Base-by-base conservation (phyloP, 1,140 invertebrate genomes). In the Ceratina calcarata region DNA sequence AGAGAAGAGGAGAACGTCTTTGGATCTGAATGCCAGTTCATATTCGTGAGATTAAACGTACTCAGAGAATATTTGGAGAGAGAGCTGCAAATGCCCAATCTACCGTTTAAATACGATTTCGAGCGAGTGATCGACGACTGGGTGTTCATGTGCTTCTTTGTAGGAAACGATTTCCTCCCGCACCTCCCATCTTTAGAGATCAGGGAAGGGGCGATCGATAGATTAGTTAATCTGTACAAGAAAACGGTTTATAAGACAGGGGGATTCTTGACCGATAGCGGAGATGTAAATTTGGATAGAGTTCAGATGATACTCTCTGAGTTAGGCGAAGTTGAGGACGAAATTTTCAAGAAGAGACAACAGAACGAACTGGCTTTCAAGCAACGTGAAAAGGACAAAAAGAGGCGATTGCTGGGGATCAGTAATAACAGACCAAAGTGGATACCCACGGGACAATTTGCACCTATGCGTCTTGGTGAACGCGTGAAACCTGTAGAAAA, bases 71-170 rank as follows among this genome's bases (percentile, higher is more conserved):
- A 99, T 94, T 93, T 99, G 62, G 97, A 98, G 90, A 95, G 95
- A 92, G 99, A 99, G 85, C 93, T 99, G 53, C 91, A 94, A 72
- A 99, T 99, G 97, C 97, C 97, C 0, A 97, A 98, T 93, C 94
- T 99, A 18, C 98, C 98, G 1, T 99, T 99, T 91, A 93, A 95
- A 62, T 98, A 97, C 90, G 96, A 97, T 86, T 97, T 98, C 90
- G 97, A 99, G 89, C 93, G 98, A 79, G 98, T 95, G 2, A 90
- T 99, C 3, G 99, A 99, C 92, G 99, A 99, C 93, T 99, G 99
- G 99, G 99, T 99, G 0, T 99, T 99, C 91, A 99, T 99, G 98
- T 99, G 99, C 93, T 99, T 99, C 93, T 99, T 99, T 94, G 99
- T 99, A 74, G 99, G 99, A 60, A 99, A 99, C 93, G 99, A 99